Percentiles rank a stretch among this genome's conserved stretches.
Conservation (phyloP, 92 coral and sea anemone genomes). For the Heteractis magnifica region DNA sequence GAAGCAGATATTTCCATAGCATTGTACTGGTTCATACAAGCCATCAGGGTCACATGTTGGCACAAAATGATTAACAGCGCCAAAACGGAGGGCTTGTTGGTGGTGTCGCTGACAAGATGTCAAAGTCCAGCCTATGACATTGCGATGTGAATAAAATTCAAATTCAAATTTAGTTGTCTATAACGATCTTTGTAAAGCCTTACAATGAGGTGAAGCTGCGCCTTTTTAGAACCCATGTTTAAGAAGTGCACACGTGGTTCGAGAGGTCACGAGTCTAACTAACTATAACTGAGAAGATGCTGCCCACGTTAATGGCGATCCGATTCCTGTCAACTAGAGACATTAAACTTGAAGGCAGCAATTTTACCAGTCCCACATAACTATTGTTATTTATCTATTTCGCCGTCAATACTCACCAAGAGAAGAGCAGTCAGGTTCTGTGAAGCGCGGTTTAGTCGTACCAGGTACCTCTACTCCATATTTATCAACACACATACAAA, state of each 20-base stretch:
- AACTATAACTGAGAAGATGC: no score
- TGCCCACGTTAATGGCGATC: no score
- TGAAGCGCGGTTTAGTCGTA: constrained; percentile 72
- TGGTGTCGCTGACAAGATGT: constrained; percentile 74
- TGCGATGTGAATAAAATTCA: background rate
- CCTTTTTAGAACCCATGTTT: no score
- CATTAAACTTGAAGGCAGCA: no score
- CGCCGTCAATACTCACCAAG: constrained; percentile 44
- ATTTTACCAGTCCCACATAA: no score
- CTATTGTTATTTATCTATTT: no score
- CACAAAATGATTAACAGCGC: constrained; percentile 48
- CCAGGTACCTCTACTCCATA: constrained; percentile 80
- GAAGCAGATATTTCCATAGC: constrained; percentile 62
- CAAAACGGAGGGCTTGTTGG: constrained; percentile 59
- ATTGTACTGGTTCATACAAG: constrained; percentile 78
- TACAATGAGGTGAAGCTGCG: no score
- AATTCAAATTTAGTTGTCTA: background rate
- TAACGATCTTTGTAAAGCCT: no score
- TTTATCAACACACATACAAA: constrained; percentile 85
- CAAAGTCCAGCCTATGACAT: constrained; percentile 60
- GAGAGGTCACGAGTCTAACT: no score
- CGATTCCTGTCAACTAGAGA: no score
- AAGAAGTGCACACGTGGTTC: no score
- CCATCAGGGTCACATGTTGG: constrained; percentile 80
- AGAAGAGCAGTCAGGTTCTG: constrained; percentile 63